Evolutionary conservation across 2,797 vertebrate genomes (phyloP).

Genomic region (Pseudochaenichthys georgianus): DNA sequence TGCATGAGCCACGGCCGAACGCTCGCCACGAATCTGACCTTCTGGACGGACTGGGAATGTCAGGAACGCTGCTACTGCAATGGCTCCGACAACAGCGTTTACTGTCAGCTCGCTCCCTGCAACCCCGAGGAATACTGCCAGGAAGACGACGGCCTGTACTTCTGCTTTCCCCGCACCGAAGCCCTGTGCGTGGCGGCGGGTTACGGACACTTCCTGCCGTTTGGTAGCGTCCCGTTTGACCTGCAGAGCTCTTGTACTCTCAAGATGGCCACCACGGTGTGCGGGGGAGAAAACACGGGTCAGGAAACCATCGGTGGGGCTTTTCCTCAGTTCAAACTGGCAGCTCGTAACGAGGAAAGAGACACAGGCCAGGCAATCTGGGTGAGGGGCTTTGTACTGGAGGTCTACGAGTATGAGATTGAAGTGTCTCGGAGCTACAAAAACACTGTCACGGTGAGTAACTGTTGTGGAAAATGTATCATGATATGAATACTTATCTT

Average conservation of each 20-base stretch:
- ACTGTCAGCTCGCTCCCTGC: constrained; percentile 91
- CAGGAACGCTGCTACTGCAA: constrained; percentile 98
- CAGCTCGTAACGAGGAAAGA: constrained; percentile 92
- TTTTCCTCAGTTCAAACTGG: constrained; percentile 89
- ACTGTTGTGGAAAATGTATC: neutral
- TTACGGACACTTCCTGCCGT: constrained; percentile 95
- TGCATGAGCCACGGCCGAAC: constrained; percentile 91
- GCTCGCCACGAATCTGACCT: constrained; percentile 94
- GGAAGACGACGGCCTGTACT: constrained; percentile 89
- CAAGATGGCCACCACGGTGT: constrained; percentile 88
- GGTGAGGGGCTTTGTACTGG: constrained; percentile 93
- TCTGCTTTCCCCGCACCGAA: constrained; percentile 90
- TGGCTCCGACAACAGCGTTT: constrained; percentile 93
- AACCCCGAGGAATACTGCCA: constrained; percentile 92
- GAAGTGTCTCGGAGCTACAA: constrained; percentile 95
- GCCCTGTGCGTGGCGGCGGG: constrained; percentile 93
- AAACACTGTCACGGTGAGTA: constrained; percentile 93
- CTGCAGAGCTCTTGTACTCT: constrained; percentile 95
- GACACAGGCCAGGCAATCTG: constrained; percentile 95
- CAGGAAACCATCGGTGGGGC: constrained; percentile 2
- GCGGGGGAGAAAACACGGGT: constrained; percentile 63
- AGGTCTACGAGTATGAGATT: constrained; percentile 92
- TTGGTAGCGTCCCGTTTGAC: constrained; percentile 93
- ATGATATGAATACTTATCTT: neutral
- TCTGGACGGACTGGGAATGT: constrained; percentile 96